Base-by-base conservation (phyloP, 2,797 vertebrate species). In the Loriculus beryllinus region DNA sequence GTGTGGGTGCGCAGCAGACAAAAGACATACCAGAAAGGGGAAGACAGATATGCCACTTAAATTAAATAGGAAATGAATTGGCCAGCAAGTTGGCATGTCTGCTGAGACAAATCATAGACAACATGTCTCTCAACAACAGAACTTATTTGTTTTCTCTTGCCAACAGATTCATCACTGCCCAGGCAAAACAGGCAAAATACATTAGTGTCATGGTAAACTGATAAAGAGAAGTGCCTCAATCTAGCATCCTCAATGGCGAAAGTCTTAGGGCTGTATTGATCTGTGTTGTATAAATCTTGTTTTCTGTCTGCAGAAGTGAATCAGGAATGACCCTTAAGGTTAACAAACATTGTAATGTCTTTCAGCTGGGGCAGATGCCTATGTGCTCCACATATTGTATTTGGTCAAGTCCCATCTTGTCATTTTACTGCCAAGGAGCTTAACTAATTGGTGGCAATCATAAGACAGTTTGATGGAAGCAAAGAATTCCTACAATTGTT, bases 171-270 rank as follows among this genome's bases (percentile, higher is more conserved):
- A 99, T 99, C 98, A 99, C 98, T 98, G 98, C 98, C 98, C 97
- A 98, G 98, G 98, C 99, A 99, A 99, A 99, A 98, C 98, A 98
- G 98, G 98, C 98, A 99, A 99, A 99, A 98, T 98, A 98, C 99
- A 99, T 99, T 99, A 99, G 98, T 98, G 99, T 99, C 99, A 99
- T 98, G 98, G 98, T 98, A 98, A 98, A 99, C 98, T 98, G 99
- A 99, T 99, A 99, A 98, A 98, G 98, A 98, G 98, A 98, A 98
- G 98, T 98, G 98, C 97, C 98, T 98, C 98, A 98, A 98, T 98
- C 98, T 98, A 98, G 90, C 98, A 98, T 98, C 98, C 97, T 97
- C 98, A 98, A 98, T 98, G 97, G 98, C 92, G 97, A 98, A 99
- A 98, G 98, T 99, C 98, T 98, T 98, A 98, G 98, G 98, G 98